Evolutionary conservation across 1,140 invertebrate species (phyloP).

Genomic region (Phymorhynchus buccinoides): DNA sequence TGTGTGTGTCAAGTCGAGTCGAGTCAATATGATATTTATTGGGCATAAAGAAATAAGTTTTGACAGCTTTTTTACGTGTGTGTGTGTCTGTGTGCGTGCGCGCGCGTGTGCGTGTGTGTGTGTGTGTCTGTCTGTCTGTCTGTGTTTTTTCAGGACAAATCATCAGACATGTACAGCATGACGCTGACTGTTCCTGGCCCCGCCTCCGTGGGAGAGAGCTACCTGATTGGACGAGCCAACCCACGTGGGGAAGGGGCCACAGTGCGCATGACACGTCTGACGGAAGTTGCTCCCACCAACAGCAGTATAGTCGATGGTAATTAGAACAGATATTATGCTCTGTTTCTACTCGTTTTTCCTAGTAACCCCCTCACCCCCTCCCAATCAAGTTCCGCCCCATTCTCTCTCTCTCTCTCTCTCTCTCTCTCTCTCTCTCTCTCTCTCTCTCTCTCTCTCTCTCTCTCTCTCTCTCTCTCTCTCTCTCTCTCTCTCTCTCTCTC

Average conservation of each 20-base stretch:
- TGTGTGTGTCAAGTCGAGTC: too few relatives aligned
- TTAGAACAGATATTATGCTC: background rate
- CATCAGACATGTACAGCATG: background rate
- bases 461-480: slow-evolving; percentile 37
- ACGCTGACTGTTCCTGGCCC: slow-evolving; percentile 1
- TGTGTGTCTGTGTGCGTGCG: background rate
- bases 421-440: slow-evolving; percentile 35
- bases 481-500: slow-evolving; percentile 14
- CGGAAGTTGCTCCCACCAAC: slow-evolving; percentile 26
- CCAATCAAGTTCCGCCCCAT: background rate
- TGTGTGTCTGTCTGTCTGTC: too few relatives aligned
- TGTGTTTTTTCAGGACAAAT: background rate
- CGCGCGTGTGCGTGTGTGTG: background rate
- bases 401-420: slow-evolving; percentile 26
- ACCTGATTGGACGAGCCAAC: slow-evolving; percentile 32
- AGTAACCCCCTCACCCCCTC: slow-evolving; percentile 21
- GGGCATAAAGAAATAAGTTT: background rate
- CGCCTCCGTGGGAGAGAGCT: background rate
- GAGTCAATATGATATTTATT: background rate
- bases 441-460: slow-evolving; percentile 33
- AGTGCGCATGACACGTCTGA: slow-evolving; percentile 29
- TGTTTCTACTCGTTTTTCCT: background rate
- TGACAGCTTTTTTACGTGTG: background rate
- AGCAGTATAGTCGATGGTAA: slow-evolving; percentile 11
- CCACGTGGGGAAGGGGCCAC: background rate